A percentile compares a stretch with the other conserved stretches of the same genome.
Evolutionary conservation across 2,113 vertebrate species (phyloP).

Genomic region (Miniopterus natalensis): DNA sequence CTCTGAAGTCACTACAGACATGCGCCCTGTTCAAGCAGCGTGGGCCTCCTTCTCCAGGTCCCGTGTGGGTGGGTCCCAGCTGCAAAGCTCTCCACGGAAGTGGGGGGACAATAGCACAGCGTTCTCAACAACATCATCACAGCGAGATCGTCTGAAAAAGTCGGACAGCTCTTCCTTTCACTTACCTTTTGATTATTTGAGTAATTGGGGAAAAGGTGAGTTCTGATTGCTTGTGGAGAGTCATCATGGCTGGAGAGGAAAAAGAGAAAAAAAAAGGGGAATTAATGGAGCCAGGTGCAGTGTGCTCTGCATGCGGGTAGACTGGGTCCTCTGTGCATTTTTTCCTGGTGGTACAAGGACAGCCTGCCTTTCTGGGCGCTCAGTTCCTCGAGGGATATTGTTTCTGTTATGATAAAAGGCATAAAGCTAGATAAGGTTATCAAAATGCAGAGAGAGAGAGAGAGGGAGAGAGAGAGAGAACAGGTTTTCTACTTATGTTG

Average conservation of each 20-base stretch:
- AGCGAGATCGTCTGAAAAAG: not conserved
- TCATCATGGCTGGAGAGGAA: not conserved
- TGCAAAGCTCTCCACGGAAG: not conserved
- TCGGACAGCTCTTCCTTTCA: not conserved
- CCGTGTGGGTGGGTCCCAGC: not conserved
- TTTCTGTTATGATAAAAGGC: constrained; percentile 1
- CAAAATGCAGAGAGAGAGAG: not conserved
- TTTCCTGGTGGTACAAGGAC: constrained; percentile 19
- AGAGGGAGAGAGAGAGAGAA: not conserved
- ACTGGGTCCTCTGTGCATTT: not conserved
- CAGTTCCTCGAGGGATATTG: not conserved
- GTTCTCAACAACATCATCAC: not conserved
- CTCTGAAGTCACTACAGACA: not conserved
- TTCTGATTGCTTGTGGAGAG: constrained; percentile 21
- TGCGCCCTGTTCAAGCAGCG: not conserved
- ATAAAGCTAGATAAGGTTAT: not conserved
- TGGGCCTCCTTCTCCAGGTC: not conserved
- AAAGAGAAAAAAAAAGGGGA: not conserved
- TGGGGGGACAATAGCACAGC: too few species aligned
- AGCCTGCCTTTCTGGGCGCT: not conserved
- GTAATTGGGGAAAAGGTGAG: constrained; percentile 22
- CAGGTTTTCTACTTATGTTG: not conserved
- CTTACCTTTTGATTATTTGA: constrained; percentile 25
- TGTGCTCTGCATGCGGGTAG: not conserved
- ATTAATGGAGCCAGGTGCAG: not conserved